Base-by-base conservation (phyloP, 2,113 vertebrate genomes). In the Lucifuga dentata region DNA sequence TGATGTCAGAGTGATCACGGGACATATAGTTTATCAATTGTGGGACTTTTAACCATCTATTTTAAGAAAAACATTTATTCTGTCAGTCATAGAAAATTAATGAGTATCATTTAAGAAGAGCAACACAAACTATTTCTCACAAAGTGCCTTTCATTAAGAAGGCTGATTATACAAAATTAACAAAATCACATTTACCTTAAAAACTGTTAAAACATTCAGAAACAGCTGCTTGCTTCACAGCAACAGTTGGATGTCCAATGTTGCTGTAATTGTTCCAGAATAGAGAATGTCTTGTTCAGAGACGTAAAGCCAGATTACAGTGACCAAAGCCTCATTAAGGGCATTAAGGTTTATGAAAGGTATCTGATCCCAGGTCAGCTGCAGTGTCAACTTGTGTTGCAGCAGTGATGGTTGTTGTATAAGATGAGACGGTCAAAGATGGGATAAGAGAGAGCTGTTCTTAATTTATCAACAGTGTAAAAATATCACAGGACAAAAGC, bases 371-470 rank as follows among this genome's bases (percentile, higher is more conserved):
- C 1, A 5, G 15, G 62, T 87, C 65, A 32, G 68, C 67, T 21
- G 11, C 26, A 35, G 43, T 21, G 50, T 63, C 48, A 17, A 5
- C 6, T 38, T 48, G 11, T 8, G 39, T 36, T 23, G 45, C 24
- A 13, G 16, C 17, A 13, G 23, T 66, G 49, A 53, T 21, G 5
- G 2, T 52, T 52, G 51, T 76, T 81, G 68, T 65, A 58, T 83
- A 79, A 84, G 3, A 66, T 36, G 45, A 19, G 48, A 63, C 58
- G 66, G 33, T 80, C 17, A 73, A 78, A 86, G 59, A 32, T 69
- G 81, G 87, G 87, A 88, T 85, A 88, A 51, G 38, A 73, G 21
- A 46, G 67, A 66, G 77, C 68, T 81, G 65, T 52, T 75, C 75
- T 43, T 63, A 60, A 74, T 66, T 71, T 55, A 49, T 41, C 73